Base-by-base conservation (phyloP, 2,888 invertebrate species). In the Cheiracanthium punctorium region DNA sequence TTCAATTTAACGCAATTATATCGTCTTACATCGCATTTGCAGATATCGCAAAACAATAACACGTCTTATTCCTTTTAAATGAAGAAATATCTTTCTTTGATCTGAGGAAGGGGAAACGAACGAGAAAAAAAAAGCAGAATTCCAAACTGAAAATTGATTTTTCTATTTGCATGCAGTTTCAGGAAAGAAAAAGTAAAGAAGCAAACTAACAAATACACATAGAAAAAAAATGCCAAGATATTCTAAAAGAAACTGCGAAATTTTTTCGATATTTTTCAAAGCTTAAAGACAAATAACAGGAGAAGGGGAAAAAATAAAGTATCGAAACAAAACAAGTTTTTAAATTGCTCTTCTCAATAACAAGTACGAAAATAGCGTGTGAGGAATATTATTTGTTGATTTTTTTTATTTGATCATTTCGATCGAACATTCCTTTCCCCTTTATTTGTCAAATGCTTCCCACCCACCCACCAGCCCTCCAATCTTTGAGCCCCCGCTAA, bases 261-360 rank as follows among this genome's bases (percentile, higher is more conserved):
- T 32, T 32, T 32, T 67, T 67, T 67, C 67, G 12, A 8, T 28
- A 24, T 67, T 20, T 67, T 32, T 32, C 67, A 32, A 17, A 67
- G 30, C 12, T 24, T 58, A 17, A 58, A 24, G 24, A 58, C 24
- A 20, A 58, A 58, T 24, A 48, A 48, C n/a, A n/a, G n/a, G n/a
- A n/a, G n/a, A n/a, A n/a, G n/a, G n/a, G n/a, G n/a, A n/a, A n/a
- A 14, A 48, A 48, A 48, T 4, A 58, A 2, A 58, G 17, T n/a
- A 17, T 7, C 17, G 17, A 58, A 58, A 58, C 58, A 58, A 65
- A 41, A 73, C 29, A 72, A 41, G 20, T n/a, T 75, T 75, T 69
- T 28, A 79, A 84, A 79, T 79, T 84, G 77, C 58, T 73, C 74
- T 58, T 85, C 79, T 84, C 84, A 77, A 84, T 84, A 52, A 24